Base-by-base conservation (phyloP, 2,113 vertebrate species). In the Urocynchramus pylzowi region DNA sequence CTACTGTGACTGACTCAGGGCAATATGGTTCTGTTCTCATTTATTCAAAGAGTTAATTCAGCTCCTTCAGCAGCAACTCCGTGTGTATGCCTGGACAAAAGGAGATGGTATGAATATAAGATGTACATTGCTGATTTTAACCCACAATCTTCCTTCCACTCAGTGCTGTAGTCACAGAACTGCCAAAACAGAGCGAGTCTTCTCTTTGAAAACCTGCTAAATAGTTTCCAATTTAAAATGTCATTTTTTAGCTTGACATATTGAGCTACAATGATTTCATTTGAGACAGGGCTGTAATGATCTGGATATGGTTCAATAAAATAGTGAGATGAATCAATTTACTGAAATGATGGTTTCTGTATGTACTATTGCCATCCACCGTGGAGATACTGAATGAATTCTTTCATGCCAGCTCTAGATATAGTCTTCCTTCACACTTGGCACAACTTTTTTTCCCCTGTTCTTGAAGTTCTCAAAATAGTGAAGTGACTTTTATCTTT, bases 241-340 rank as follows among this genome's bases (percentile, higher is more conserved):
- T 64, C 7, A 73, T 42, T 90, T 89, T 33, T 84, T 84, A 65
- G 23, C 60, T 54, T 83, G 11, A n/a, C 59, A 88, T 92, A 57
- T 96, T 21, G 22, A 90, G 59, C 59, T 92, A 83, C 53, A 79
- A 87, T 27, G 77, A 95, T 96, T 96, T 96, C 61, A 87, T 69
- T 77, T 89, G 65, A 87, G 90, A 90, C 28, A 45, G 33, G 44
- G 42, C 35, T 90, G 16, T 96, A 95, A 93, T 77, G 44, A 28
- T 75, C 39, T 75, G 65, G 37, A 91, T 84, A 89, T 12, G 37
- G 75, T 90, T 67, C 68, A 95, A 50, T 4, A 71, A 82, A 89
- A 84, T 37, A 92, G 69, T 79, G 31, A 88, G 73, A 64, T 94
- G 76, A 97, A 91, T 26, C n/a, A 77, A 53, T 96, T 96, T 76